These are phyloP conservation scores for Apistogramma diplotaenia DNA, from an alignment of 2,113 vertebrate genomes.

Conservation along the genomic window DNA sequence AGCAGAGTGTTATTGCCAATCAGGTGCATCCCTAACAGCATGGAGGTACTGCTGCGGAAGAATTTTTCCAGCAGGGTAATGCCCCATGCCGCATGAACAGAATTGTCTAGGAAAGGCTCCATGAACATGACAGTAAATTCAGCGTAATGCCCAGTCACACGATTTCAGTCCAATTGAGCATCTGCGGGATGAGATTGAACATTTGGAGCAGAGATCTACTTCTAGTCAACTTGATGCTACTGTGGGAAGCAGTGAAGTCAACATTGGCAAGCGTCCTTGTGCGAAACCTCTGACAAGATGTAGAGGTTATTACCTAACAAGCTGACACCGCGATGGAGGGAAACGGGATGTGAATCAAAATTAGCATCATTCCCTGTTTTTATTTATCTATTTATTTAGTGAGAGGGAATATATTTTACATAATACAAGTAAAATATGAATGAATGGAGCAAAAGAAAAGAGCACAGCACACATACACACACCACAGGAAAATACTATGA, in stretches of 20 bases:
- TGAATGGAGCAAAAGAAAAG: not conserved
- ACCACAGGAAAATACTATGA: not conserved
- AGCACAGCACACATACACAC: not conserved
- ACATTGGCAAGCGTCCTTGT: conserved; percentile 35
- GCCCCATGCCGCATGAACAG: conserved; percentile 39
- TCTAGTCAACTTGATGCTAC: conserved; percentile 46
- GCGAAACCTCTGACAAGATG: conserved; percentile 30
- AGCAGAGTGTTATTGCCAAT: conserved; percentile 41
- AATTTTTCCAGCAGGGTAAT: conserved; percentile 43
- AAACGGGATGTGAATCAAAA: not conserved
- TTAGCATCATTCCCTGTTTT: not conserved
- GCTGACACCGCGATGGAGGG: conserved; percentile 11
- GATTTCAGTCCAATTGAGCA: conserved; percentile 59
- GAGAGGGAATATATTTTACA: not conserved
- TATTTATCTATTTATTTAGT: not conserved
- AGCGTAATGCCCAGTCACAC: conserved; percentile 46
- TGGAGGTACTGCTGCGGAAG: conserved; percentile 16
- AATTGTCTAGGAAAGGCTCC: conserved; percentile 42
- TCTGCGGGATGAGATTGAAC: conserved; percentile 49
- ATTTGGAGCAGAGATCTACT: conserved; percentile 43
- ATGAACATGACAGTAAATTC: conserved; percentile 54
- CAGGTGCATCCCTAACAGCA: conserved; percentile 48
- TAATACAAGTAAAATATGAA: not conserved
- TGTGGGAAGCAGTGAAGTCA: conserved; percentile 44
- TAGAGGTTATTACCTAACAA: conserved; percentile 37